phyloP scores from a whole-genome alignment of 2,113 vertebrate genomes.

The Crypturellus undulatus region DNA sequence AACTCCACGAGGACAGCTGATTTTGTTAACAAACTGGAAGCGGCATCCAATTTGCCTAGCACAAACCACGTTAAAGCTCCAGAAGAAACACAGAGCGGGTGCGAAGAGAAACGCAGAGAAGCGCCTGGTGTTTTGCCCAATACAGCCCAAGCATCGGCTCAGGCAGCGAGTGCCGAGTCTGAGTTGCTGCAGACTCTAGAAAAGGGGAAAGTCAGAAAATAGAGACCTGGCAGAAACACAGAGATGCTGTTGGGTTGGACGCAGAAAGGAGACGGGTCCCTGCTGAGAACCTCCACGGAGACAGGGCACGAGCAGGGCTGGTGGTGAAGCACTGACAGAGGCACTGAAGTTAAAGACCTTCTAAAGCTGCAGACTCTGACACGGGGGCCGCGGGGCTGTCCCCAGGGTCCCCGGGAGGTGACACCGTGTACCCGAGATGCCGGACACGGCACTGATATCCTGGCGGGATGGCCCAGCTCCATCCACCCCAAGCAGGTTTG shows the following conservation, averaged over 20 bases:
- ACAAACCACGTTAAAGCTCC: constrained; percentile 15
- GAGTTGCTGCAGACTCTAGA: constrained; percentile 15
- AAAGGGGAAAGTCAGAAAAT: constrained; percentile 30
- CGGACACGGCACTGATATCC: not conserved
- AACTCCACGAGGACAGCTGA: not conserved
- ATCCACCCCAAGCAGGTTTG: not conserved
- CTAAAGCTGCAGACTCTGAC: not conserved
- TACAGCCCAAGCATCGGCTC: not conserved
- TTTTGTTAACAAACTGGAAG: constrained; percentile 35
- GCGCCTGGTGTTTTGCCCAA: not conserved
- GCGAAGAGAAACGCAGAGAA: constrained; percentile 36
- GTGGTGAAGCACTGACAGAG: not conserved
- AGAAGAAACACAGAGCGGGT: constrained; percentile 33
- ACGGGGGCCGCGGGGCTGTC: too few relatives aligned
- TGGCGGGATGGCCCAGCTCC: not conserved
- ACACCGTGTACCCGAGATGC: not conserved
- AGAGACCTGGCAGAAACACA: not conserved
- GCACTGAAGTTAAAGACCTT: not conserved
- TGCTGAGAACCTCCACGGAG: not conserved
- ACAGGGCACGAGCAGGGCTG: not conserved
- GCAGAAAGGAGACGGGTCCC: not conserved
- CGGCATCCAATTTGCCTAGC: constrained; percentile 9
- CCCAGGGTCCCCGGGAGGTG: too few relatives aligned
- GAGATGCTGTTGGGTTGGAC: not conserved
- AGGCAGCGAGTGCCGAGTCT: not conserved